phyloP scores from a whole-genome alignment of 2,888 invertebrate species.

The Acleris sparsana region DNA sequence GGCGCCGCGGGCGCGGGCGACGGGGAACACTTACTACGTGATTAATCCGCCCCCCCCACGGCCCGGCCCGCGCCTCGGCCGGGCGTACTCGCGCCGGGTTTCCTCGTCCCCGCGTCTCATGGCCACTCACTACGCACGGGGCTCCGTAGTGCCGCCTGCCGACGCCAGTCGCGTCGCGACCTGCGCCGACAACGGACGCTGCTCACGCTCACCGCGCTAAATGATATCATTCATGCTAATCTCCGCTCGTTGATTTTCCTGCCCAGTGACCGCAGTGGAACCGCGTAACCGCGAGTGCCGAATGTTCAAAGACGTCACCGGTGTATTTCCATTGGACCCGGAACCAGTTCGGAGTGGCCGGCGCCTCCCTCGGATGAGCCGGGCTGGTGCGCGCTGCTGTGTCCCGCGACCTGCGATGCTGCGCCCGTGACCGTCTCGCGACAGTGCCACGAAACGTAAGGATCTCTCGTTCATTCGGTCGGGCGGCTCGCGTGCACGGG shows the following conservation, averaged over 20 bases:
- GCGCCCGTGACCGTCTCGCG: constrained; percentile 80
- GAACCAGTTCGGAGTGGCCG: constrained; percentile 73
- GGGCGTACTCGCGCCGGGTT: constrained; percentile 81
- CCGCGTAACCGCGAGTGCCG: constrained; percentile 75
- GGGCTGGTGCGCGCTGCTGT: constrained; percentile 63
- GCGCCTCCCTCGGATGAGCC: constrained; percentile 72
- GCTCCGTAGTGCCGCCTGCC: constrained; percentile 64
- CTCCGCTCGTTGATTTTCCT: constrained; percentile 76
- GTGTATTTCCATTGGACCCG: constrained; percentile 72
- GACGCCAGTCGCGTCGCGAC: constrained; percentile 80
- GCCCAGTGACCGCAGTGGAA: constrained; percentile 72
- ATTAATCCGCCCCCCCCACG: constrained; percentile 72
- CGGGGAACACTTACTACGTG: constrained; percentile 82
- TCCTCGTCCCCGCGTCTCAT: constrained; percentile 84
- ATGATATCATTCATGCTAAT: constrained; percentile 79
- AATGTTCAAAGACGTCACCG: constrained; percentile 73
- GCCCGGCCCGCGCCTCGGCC: constrained; percentile 56
- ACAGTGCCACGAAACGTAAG: constrained; percentile 83
- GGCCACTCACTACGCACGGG: constrained; percentile 83
- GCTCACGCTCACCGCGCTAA: constrained; percentile 50
- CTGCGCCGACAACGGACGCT: constrained; percentile 72
- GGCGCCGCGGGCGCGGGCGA: constrained; percentile 57
- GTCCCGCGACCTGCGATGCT: constrained; percentile 79
- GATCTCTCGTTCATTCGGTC: constrained; percentile 72
- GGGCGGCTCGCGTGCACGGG: constrained; percentile 66